Percentiles rank a stretch among this genome's conserved stretches.
phyloP scores from a whole-genome alignment of 2,113 vertebrate genomes.

The Equus quagga region DNA sequence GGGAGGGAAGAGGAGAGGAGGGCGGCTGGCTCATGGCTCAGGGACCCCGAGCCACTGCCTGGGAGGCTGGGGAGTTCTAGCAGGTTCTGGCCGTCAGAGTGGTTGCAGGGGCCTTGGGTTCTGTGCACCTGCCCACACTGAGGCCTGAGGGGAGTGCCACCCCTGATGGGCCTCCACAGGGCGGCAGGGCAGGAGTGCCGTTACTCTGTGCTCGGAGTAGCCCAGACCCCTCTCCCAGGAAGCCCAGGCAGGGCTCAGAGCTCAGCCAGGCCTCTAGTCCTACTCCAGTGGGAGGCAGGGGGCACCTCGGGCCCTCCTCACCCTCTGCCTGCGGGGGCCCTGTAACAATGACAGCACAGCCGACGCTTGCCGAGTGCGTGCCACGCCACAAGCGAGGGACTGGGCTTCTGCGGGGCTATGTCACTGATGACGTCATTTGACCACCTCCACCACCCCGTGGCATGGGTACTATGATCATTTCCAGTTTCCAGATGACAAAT shows the following conservation, averaged over 20 bases:
- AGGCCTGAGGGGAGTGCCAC: neutral
- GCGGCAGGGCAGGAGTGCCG: neutral
- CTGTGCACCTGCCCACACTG: neutral
- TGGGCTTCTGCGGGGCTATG: no score
- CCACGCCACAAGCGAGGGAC: no score
- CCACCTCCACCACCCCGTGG: no score
- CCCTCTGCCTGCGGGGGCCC: neutral
- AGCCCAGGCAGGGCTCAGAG: neutral
- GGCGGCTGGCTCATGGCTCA: neutral
- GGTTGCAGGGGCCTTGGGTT: neutral
- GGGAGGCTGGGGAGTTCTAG: no score
- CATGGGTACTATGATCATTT: no score
- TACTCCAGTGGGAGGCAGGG: no score
- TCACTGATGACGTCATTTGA: no score
- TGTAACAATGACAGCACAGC: accelerated
- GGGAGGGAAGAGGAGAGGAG: no score
- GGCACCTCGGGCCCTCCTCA: accelerated
- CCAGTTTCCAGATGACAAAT: no score
- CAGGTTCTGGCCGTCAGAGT: neutral
- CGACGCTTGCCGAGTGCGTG: accelerated
- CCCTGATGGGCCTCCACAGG: accelerated
- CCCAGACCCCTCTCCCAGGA: neutral
- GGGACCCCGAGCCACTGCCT: neutral
- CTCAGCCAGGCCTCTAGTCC: neutral
- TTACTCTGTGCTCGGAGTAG: neutral